phyloP scores from a whole-genome alignment of 2,797 vertebrate genomes.

The Hozukius guyotensis region DNA sequence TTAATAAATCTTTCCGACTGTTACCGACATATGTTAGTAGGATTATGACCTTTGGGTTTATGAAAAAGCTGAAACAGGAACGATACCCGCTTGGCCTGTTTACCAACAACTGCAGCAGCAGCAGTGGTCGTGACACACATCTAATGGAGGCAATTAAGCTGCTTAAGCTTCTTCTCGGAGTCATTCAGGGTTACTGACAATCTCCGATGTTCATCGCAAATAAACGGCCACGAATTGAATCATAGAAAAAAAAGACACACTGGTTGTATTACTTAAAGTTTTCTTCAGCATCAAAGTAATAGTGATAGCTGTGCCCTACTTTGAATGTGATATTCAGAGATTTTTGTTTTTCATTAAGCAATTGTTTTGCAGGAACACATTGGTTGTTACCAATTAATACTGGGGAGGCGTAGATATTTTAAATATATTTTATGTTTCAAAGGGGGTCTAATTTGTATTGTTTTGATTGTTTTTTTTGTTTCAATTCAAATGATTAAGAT shows the following conservation, averaged over 20 bases:
- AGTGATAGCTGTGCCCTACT: not conserved
- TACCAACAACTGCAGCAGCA: not conserved
- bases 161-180: not conserved
- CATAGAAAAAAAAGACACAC: no score
- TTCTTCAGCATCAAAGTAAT: not conserved
- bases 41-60: not conserved
- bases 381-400: not conserved
- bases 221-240: not conserved
- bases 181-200: not conserved
- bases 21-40: not conserved
- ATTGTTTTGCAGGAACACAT: not conserved
- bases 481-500: not conserved
- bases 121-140: not conserved
- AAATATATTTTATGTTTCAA: not conserved
- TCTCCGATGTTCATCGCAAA: not conserved
- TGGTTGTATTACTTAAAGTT: not conserved
- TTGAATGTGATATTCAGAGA: not conserved
- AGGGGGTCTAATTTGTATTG: not conserved
- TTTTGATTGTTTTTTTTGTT: not conserved
- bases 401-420: not conserved
- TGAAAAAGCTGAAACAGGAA: not conserved
- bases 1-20: not conserved
- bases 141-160: not conserved
- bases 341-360: not conserved
- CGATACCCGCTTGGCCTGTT: not conserved